These are phyloP conservation scores for Galbula dea DNA, from an alignment of 2,113 vertebrate species.

Conservation along the genomic window DNA sequence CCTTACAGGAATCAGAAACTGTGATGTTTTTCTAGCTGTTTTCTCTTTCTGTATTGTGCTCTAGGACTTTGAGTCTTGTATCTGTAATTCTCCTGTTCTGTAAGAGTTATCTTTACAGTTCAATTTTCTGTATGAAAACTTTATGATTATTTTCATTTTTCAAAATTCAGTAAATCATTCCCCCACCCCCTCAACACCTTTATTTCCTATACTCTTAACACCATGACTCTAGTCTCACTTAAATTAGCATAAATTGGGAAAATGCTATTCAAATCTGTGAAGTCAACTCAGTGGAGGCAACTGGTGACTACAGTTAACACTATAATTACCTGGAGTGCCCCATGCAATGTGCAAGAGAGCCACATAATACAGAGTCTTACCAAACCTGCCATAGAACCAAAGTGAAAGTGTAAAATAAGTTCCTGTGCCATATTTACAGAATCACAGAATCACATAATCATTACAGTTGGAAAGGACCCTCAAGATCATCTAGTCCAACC, in stretches of 20 bases:
- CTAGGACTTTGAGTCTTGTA: neutral
- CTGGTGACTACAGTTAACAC: neutral
- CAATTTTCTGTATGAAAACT: neutral
- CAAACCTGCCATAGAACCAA: neutral
- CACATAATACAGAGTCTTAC: neutral
- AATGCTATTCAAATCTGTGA: neutral
- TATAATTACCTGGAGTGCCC: neutral
- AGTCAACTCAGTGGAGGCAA: no score
- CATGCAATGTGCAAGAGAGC: neutral
- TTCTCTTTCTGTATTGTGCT: neutral
- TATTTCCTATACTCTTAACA: neutral
- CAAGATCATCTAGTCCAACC: no score
- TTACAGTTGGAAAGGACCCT: no score
- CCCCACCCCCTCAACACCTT: neutral
- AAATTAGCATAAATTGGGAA: neutral
- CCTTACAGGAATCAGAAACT: neutral
- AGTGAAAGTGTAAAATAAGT: neutral
- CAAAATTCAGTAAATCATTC: neutral
- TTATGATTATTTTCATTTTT: neutral
- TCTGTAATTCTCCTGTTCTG: neutral
- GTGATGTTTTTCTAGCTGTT: neutral
- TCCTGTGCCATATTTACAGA: neutral
- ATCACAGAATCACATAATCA: no score
- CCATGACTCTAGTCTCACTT: neutral
- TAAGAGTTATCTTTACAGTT: neutral